Conservation (phyloP, 64 coral and sea anemone species). For the Porites australiensis region DNA sequence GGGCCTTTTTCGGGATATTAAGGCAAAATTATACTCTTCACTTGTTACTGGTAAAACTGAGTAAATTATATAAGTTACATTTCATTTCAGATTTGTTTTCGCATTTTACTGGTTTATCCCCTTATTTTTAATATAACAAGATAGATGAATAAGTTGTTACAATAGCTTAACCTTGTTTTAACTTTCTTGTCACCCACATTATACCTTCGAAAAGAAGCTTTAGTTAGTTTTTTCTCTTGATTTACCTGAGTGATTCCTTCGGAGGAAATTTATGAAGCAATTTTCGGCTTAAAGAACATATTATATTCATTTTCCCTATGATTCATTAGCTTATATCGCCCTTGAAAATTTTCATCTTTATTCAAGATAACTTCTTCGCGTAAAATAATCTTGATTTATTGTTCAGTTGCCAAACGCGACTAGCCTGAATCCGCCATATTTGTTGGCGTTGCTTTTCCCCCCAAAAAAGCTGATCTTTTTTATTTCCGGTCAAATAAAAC, state of each 20-base stretch:
- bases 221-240: no score
- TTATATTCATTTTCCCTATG: not conserved
- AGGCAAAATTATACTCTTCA: not conserved
- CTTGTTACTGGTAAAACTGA: not conserved
- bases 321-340: not conserved
- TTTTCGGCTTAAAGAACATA: not conserved
- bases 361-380: not conserved
- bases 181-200: no score
- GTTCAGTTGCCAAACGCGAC: no score
- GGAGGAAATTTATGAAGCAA: not conserved
- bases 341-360: not conserved
- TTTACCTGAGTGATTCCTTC: no score
- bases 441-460: not conserved
- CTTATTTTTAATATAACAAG: not conserved
- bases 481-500: constrained; percentile 16
- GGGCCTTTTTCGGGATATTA: not conserved
- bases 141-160: not conserved
- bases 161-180: no score
- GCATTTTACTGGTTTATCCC: not conserved
- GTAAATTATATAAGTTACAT: not conserved
- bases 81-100: not conserved
- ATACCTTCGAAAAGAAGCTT: no score
- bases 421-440: not conserved
- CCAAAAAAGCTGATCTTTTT: not conserved
- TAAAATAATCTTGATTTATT: not conserved